A percentile compares a stretch with the other conserved stretches of the same genome.
phyloP scores from a whole-genome alignment of 2,888 invertebrate species.

The Vanessa cardui region DNA sequence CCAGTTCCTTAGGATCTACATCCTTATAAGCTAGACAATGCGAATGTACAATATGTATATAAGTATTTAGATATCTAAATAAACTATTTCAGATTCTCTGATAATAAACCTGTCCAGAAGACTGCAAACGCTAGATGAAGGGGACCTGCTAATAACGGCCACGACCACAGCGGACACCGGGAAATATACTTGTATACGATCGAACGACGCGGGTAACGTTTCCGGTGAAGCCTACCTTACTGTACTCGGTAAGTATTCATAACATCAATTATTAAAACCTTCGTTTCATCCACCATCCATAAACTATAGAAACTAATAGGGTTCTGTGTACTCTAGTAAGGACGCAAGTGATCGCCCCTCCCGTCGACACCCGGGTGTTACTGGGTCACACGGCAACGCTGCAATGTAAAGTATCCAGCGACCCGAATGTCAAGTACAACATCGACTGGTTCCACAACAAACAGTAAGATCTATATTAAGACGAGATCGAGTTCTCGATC shows the following conservation, averaged over 20 bases:
- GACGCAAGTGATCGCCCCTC: constrained; percentile 96
- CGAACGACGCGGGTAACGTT: constrained; percentile 94
- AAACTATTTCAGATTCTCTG: constrained; percentile 65
- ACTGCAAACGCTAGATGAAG: constrained; percentile 92
- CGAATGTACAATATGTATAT: not conserved
- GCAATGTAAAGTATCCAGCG: constrained; percentile 96
- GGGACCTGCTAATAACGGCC: constrained; percentile 93
- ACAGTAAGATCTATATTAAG: constrained; percentile 83
- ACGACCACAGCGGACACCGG: constrained; percentile 93
- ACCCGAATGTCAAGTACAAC: constrained; percentile 92
- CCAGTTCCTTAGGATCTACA: no score
- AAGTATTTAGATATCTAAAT: not conserved
- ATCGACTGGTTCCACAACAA: constrained; percentile 95
- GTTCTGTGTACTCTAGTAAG: constrained; percentile 86
- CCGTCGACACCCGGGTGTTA: constrained; percentile 94
- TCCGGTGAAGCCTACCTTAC: constrained; percentile 91
- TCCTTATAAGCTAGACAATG: no score
- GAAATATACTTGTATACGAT: constrained; percentile 93
- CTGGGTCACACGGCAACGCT: constrained; percentile 96
- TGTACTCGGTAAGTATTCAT: constrained; percentile 87
- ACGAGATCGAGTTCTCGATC: constrained; percentile 21
- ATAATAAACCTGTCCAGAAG: constrained; percentile 85
- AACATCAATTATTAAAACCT: not conserved
- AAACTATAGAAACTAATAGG: not conserved
- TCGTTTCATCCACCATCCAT: not conserved